phyloP scores from a whole-genome alignment of 1,140 invertebrate species.

The Diploscapter pachys region DNA sequence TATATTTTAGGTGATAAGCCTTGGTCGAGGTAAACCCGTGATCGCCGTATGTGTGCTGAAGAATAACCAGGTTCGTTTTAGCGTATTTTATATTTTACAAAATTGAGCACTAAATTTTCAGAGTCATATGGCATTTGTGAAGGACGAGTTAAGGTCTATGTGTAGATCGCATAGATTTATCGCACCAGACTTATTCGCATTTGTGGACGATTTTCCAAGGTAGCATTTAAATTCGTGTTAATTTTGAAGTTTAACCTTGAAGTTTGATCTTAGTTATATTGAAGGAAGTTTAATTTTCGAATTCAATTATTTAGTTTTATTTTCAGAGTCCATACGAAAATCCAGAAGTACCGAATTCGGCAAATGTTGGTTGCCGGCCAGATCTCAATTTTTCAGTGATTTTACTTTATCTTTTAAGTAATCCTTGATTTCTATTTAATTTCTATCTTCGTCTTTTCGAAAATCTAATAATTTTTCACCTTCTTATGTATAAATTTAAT shows the following conservation, averaged over 20 bases:
- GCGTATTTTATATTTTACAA: too few species aligned
- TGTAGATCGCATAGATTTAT: slow-evolving; percentile 45
- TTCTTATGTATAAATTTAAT: too few species aligned
- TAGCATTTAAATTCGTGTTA: slow-evolving; percentile 36
- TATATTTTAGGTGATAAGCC: slow-evolving; percentile 43
- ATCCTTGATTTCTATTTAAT: too few species aligned
- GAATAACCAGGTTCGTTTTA: too few species aligned
- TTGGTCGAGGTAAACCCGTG: slow-evolving; percentile 47
- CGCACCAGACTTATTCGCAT: slow-evolving; percentile 49
- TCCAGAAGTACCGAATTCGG: slow-evolving; percentile 52
- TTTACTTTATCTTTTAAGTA: neutral
- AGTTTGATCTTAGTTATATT: too few species aligned
- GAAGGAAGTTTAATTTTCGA: too few species aligned
- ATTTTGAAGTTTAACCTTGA: too few species aligned
- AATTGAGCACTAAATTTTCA: slow-evolving; percentile 28
- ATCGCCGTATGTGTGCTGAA: slow-evolving; percentile 47
- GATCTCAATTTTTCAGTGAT: slow-evolving; percentile 11
- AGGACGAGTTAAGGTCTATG: slow-evolving; percentile 43
- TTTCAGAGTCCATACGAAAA: slow-evolving; percentile 41
- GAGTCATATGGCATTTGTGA: slow-evolving; percentile 35
- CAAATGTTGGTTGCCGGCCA: slow-evolving; percentile 35
- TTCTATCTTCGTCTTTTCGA: too few species aligned
- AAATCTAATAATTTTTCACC: too few species aligned
- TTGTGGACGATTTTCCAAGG: slow-evolving; percentile 50
- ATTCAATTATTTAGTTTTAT: too few species aligned